Conservation (phyloP, 2,888 invertebrate genomes). For the Tromatobia lineatoria region DNA sequence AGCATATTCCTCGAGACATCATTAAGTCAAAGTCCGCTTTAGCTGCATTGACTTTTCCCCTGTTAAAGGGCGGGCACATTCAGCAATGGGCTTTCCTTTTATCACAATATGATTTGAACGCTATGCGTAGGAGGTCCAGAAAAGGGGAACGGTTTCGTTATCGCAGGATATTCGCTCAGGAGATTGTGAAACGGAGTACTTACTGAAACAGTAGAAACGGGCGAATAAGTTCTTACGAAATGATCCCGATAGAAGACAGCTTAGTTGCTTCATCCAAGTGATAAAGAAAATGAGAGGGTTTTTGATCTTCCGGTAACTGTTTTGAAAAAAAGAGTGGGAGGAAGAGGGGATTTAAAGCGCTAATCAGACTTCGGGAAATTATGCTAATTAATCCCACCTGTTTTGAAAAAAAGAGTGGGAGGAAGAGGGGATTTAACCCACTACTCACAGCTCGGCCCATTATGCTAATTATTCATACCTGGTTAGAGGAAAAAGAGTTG, state of each 20-base stretch:
- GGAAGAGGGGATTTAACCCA: too few relatives aligned
- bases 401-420: too few relatives aligned
- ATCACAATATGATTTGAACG: conserved; percentile 76
- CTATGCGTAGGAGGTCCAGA: background rate
- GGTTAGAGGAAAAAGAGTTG: too few relatives aligned
- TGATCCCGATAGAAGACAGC: background rate
- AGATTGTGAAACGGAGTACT: background rate
- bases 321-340: too few relatives aligned
- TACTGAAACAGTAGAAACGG: background rate
- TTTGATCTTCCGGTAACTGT: too few relatives aligned
- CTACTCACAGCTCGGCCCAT: too few relatives aligned
- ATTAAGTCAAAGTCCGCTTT: conserved; percentile 76
- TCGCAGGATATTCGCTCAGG: conserved; percentile 13
- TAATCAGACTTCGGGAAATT: too few relatives aligned
- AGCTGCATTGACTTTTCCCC: conserved; percentile 78
- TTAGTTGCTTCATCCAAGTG: background rate
- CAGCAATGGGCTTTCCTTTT: conserved; percentile 78
- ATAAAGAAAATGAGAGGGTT: too few relatives aligned
- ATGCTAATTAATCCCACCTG: too few relatives aligned
- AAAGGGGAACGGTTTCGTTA: background rate
- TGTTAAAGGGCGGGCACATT: conserved; percentile 77
- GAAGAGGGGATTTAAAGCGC: too few relatives aligned
- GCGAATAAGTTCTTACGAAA: background rate
- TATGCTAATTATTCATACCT: too few relatives aligned
- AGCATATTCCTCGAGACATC: conserved; percentile 81